Evolutionary conservation across 2,113 vertebrate genomes (phyloP).

Genomic region (Oenanthe melanoleuca): DNA sequence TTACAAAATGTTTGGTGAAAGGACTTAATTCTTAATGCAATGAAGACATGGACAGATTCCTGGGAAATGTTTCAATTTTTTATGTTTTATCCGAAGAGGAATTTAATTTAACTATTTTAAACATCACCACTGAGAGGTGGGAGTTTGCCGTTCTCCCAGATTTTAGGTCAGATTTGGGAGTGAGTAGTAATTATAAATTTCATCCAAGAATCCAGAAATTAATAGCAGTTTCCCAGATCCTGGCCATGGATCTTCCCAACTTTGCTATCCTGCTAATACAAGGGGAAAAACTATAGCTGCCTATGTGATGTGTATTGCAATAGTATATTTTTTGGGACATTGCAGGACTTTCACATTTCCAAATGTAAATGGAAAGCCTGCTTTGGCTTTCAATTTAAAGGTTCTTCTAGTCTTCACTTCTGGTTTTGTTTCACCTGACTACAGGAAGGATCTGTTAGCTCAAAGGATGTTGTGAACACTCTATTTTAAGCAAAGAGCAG

Average conservation of each 20-base stretch:
- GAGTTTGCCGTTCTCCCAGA: not conserved
- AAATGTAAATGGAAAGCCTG: not conserved
- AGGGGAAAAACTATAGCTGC: not conserved
- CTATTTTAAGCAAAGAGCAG: not conserved
- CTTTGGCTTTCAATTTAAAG: not conserved
- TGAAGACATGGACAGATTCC: not conserved
- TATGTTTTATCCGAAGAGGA: not conserved
- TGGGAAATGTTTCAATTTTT: not conserved
- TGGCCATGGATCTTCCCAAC: not conserved
- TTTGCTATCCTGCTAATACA: not conserved
- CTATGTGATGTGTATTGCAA: not conserved
- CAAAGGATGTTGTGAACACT: not conserved
- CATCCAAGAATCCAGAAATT: not conserved
- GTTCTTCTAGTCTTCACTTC: not conserved
- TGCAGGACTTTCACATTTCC: not conserved
- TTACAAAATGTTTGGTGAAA: not conserved
- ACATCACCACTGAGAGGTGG: not conserved
- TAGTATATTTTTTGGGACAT: not conserved
- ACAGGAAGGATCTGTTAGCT: not conserved
- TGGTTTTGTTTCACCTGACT: not conserved
- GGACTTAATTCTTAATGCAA: not conserved
- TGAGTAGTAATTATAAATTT: not conserved
- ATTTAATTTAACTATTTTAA: not conserved
- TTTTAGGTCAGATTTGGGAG: not conserved
- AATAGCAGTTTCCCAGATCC: not conserved